Evolutionary conservation across 2,888 invertebrate species (phyloP).

Genomic region (Polymixis flavicincta): DNA sequence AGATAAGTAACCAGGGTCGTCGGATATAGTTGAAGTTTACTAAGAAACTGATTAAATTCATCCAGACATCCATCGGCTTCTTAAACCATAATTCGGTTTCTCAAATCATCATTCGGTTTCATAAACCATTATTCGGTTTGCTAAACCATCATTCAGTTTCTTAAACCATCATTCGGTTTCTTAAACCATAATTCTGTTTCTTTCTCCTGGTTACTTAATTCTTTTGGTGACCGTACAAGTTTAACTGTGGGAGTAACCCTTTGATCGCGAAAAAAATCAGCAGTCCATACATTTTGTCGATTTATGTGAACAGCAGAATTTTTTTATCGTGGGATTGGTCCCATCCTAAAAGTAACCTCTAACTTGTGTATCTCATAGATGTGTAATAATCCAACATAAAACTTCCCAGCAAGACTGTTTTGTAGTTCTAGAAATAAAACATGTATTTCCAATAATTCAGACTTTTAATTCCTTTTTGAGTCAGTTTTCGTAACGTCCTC

Average conservation of each 20-base stretch:
- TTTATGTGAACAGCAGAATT: not conserved
- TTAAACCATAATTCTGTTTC: too few species aligned
- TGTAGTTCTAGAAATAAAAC: constrained; percentile 61
- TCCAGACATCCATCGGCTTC: too few species aligned
- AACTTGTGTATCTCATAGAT: constrained; percentile 30
- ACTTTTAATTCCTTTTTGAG: constrained; percentile 12
- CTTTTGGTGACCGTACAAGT: not conserved
- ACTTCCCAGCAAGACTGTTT: constrained; percentile 65
- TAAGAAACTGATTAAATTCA: too few species aligned
- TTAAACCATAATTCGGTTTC: too few species aligned
- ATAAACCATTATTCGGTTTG: too few species aligned
- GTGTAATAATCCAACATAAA: constrained; percentile 39
- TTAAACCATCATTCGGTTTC: too few species aligned
- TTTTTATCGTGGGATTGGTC: not conserved
- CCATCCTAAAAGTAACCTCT: not conserved
- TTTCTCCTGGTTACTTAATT: too few species aligned
- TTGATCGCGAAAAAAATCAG: too few species aligned
- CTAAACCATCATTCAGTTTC: too few species aligned
- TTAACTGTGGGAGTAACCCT: not conserved
- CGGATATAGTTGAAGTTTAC: too few species aligned
- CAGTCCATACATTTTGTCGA: not conserved
- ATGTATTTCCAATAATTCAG: constrained; percentile 48
- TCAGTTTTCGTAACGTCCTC: not conserved
- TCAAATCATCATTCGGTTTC: too few species aligned
- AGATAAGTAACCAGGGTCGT: too few species aligned